Conservation (phyloP, 1,140 invertebrate genomes). For the Cheumatopsyche charites region DNA sequence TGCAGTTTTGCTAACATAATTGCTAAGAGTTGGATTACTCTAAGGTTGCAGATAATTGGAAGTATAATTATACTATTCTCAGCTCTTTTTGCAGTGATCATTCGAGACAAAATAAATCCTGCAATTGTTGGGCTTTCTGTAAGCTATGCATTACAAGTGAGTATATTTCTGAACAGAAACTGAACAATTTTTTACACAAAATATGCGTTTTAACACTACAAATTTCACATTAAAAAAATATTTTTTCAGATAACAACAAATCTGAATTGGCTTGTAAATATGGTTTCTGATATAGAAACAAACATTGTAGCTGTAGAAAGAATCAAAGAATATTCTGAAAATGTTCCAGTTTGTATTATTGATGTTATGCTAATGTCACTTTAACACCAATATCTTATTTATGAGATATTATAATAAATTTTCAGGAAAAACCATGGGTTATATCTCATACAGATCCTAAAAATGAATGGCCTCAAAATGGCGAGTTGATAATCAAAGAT, state of each 20-base stretch:
- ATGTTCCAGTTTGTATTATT: slow-evolving; percentile 62
- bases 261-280: slow-evolving; percentile 94
- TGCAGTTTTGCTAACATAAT: slow-evolving; percentile 88
- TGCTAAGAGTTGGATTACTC: slow-evolving; percentile 89
- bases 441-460: slow-evolving; percentile 62
- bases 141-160: slow-evolving; percentile 85
- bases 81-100: slow-evolving; percentile 84
- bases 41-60: slow-evolving; percentile 90
- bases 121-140: slow-evolving; percentile 88
- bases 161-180: neutral
- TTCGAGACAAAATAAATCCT: slow-evolving; percentile 70
- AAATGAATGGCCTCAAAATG: slow-evolving; percentile 75
- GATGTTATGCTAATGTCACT: neutral
- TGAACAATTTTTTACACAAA: neutral
- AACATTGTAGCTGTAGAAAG: slow-evolving; percentile 98
- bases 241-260: slow-evolving; percentile 83
- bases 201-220: neutral
- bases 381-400: neutral
- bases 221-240: slow-evolving; percentile 35
- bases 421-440: slow-evolving; percentile 75
- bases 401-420: neutral
- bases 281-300: slow-evolving; percentile 96
- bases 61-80: slow-evolving; percentile 91
- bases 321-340: slow-evolving; percentile 95
- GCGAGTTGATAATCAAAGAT: slow-evolving; percentile 71